Evolutionary conservation across 92 coral and sea anemone genomes (phyloP).

Genomic region (Heliopora coerulea): DNA sequence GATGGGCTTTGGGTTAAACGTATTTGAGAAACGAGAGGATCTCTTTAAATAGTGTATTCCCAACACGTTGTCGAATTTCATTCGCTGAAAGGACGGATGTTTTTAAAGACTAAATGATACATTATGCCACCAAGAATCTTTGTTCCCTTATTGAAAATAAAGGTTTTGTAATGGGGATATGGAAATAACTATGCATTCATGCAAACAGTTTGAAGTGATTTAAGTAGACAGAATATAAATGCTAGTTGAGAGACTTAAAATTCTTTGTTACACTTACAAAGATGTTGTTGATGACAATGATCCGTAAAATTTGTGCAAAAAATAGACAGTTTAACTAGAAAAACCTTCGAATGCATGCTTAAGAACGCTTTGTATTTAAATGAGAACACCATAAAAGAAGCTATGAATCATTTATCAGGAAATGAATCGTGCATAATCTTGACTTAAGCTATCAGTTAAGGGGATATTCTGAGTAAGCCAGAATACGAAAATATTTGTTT

Average conservation of each 20-base stretch:
- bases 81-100: slow-evolving; percentile 3
- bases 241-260: neutral
- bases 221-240: neutral
- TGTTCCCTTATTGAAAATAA: neutral
- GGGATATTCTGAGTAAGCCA: no score
- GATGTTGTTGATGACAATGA: no score
- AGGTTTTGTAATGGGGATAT: neutral
- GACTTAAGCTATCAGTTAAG: no score
- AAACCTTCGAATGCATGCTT: no score
- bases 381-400: no score
- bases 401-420: no score
- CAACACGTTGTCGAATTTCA: slow-evolving; percentile 21
- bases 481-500: no score
- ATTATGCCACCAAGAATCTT: slow-evolving; percentile 18
- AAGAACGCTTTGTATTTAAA: no score
- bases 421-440: no score
- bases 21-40: neutral
- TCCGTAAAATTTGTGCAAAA: no score
- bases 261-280: neutral
- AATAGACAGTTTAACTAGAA: no score
- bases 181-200: neutral
- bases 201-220: neutral
- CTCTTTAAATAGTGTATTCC: neutral
- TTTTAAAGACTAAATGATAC: neutral
- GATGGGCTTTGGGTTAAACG: neutral